These are phyloP conservation scores for Chelon auratus DNA, from an alignment of 2,797 vertebrate genomes.

Conservation along the genomic window DNA sequence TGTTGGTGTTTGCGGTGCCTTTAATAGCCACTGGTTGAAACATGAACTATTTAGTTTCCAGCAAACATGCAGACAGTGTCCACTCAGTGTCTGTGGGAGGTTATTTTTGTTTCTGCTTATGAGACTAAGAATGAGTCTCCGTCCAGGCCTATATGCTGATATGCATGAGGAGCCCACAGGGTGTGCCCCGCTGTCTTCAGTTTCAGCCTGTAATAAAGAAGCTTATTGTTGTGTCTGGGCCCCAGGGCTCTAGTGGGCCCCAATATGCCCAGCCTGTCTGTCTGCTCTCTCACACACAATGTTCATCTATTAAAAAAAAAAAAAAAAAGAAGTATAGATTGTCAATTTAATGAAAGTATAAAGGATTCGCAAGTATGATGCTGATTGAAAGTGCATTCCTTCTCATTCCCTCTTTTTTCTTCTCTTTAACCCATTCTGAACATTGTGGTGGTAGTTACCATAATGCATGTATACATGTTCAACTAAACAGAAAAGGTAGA, in stretches of 20 bases:
- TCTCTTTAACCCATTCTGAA: no score
- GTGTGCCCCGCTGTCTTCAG: constrained; percentile 57
- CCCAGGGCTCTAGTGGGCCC: constrained; percentile 56
- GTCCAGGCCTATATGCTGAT: constrained; percentile 23
- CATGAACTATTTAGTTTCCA: constrained; percentile 12
- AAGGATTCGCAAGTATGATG: not conserved
- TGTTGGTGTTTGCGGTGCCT: constrained; percentile 8
- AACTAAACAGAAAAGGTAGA: no score
- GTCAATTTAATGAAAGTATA: constrained; percentile 10
- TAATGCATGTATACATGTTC: no score
- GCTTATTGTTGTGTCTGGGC: constrained; percentile 75
- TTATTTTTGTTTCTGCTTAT: constrained; percentile 36
- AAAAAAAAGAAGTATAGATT: no score
- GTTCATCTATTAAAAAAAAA: not conserved
- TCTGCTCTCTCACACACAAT: constrained; percentile 28
- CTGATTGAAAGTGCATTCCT: no score
- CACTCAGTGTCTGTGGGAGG: constrained; percentile 17
- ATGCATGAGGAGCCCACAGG: constrained; percentile 47
- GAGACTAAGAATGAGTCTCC: constrained; percentile 29
- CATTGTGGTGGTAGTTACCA: no score
- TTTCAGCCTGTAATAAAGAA: constrained; percentile 75
- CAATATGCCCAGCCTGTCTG: constrained; percentile 47
- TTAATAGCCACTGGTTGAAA: constrained; percentile 15
- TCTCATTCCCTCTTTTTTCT: no score
- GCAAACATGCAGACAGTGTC: constrained; percentile 19